Evolutionary conservation across 2,113 vertebrate species (phyloP).

Genomic region (Mormyrus lacerda): DNA sequence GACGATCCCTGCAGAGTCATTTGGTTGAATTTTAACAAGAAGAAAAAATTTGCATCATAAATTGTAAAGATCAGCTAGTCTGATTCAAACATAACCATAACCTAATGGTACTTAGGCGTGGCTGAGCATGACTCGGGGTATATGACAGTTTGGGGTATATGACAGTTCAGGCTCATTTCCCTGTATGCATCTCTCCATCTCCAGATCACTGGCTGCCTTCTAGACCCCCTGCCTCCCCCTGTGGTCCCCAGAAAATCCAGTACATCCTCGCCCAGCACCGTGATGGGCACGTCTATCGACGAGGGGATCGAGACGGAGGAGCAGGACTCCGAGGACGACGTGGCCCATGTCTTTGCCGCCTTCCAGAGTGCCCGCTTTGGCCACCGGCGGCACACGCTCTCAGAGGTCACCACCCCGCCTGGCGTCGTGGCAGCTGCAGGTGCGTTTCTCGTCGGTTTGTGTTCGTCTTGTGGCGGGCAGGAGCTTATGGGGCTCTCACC

Average conservation of each 20-base stretch:
- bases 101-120: neutral
- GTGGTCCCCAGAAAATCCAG: slow-evolving; percentile 76
- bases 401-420: slow-evolving; percentile 86
- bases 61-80: neutral
- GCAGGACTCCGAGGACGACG: slow-evolving; percentile 76
- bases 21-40: neutral
- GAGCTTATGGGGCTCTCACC: neutral
- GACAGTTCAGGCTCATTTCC: neutral
- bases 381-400: slow-evolving; percentile 87
- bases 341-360: slow-evolving; percentile 69
- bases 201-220: slow-evolving; percentile 88
- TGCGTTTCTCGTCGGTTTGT: slow-evolving; percentile 27
- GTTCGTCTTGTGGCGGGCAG: neutral
- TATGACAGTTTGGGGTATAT: neutral
- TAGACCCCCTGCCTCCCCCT: slow-evolving; percentile 80
- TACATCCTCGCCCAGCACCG: slow-evolving; percentile 81
- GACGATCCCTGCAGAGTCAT: neutral
- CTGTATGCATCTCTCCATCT: neutral
- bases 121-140: neutral
- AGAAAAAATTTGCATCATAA: neutral
- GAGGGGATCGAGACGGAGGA: slow-evolving; percentile 90
- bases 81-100: neutral
- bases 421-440: slow-evolving; percentile 69
- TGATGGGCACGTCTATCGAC: slow-evolving; percentile 97
- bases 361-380: slow-evolving; percentile 79